A percentile compares a stretch with the other conserved stretches of the same genome.
These are phyloP conservation scores for Adineta ricciae DNA, from an alignment of 2,888 invertebrate genomes.

Conservation along the genomic window DNA sequence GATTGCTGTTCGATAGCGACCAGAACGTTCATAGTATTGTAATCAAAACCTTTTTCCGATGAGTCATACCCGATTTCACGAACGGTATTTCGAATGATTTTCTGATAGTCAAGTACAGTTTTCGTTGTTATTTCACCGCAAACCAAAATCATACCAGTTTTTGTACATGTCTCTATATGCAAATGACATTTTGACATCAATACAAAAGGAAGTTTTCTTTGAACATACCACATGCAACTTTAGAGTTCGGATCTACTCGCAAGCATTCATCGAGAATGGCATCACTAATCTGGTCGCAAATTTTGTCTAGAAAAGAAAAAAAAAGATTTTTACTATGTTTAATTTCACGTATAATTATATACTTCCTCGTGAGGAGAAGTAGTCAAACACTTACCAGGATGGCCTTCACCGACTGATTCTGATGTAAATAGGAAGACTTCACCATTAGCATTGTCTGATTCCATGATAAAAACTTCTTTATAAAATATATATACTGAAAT, in stretches of 20 bases:
- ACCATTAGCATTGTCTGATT: not conserved
- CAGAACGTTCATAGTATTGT: constrained; percentile 96
- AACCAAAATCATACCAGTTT: constrained; percentile 95
- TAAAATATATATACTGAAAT: not conserved
- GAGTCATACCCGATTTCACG: constrained; percentile 97
- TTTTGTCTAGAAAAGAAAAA: constrained; percentile 47
- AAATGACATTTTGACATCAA: too few species aligned
- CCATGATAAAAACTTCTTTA: not conserved
- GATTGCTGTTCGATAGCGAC: constrained; percentile 70
- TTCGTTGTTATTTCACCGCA: constrained; percentile 98
- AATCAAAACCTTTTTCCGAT: constrained; percentile 87
- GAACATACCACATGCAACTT: constrained; percentile 80
- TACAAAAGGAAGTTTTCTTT: too few species aligned
- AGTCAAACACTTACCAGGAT: constrained; percentile 39
- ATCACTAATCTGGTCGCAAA: constrained; percentile 54
- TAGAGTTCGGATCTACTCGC: constrained; percentile 82
- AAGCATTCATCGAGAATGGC: constrained; percentile 63
- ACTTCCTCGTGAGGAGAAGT: not conserved
- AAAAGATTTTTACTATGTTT: too few species aligned
- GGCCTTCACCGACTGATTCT: constrained; percentile 51
- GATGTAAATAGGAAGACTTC: constrained; percentile 47
- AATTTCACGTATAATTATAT: not conserved
- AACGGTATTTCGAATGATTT: constrained; percentile 86
- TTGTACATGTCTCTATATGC: constrained; percentile 83
- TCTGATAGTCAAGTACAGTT: constrained; percentile 92